phyloP scores from a whole-genome alignment of 2,888 invertebrate genomes.

The Epinotia demarniana region DNA sequence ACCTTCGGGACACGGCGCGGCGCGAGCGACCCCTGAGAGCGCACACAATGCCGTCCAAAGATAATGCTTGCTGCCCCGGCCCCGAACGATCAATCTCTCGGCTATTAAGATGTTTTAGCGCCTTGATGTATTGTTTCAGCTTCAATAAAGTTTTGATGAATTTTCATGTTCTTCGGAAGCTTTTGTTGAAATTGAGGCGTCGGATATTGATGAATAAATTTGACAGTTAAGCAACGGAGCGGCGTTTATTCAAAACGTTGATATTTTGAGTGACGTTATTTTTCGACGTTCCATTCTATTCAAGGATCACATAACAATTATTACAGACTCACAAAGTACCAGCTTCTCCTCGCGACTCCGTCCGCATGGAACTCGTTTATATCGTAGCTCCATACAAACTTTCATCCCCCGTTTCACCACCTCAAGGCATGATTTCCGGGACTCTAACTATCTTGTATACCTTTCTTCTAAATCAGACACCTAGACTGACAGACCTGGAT shows the following conservation, averaged over 20 bases:
- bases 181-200: slow-evolving; percentile 77
- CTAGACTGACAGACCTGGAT: too few species aligned
- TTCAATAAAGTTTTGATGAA: slow-evolving; percentile 84
- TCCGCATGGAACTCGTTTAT: too few species aligned
- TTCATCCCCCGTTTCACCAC: too few species aligned
- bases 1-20: slow-evolving; percentile 49
- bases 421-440: too few species aligned
- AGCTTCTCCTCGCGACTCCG: too few species aligned
- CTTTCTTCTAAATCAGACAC: too few species aligned
- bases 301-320: neutral
- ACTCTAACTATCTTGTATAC: too few species aligned
- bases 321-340: neutral
- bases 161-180: slow-evolving; percentile 76
- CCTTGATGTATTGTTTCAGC: slow-evolving; percentile 83
- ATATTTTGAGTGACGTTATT: slow-evolving; percentile 57
- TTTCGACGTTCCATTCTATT: neutral
- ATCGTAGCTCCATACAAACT: too few species aligned
- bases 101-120: slow-evolving; percentile 83
- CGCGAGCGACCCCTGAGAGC: slow-evolving; percentile 51
- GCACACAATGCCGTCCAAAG: slow-evolving; percentile 66
- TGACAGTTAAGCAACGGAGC: slow-evolving; percentile 69
- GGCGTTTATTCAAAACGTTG: slow-evolving; percentile 68
- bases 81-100: slow-evolving; percentile 79
- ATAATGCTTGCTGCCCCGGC: slow-evolving; percentile 70
- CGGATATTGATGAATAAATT: slow-evolving; percentile 79